Evolutionary conservation across 2,888 invertebrate species (phyloP), one percentile per base, ranked within the genome.

Genomic region (Sisyra nigra): DNA sequence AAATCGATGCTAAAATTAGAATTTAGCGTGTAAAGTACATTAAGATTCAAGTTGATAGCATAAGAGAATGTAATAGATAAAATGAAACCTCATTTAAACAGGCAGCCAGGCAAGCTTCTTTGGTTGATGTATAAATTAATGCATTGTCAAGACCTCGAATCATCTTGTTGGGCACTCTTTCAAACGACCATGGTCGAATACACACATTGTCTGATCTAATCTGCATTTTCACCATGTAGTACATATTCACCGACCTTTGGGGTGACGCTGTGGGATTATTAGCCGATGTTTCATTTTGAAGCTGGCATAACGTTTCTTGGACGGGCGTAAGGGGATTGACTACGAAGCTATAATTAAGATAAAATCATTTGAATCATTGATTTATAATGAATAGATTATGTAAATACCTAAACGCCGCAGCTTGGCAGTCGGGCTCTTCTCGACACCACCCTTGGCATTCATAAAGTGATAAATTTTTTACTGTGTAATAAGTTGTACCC

Each of bases 361-460:
- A 1, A 15, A 8, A 34, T 5, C 17, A 24, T 24, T 24, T 24
- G 24, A 5, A 24, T 5, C 5, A 24, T 24, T 5, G 7, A 7
- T 24, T 24, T 24, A 14, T 33, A 13, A 6, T 33, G 33, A 33
- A 6, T 18, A 18, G 19, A 18, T 18, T 39, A 18, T n/a, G 6
- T n/a, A 39, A 41, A 52, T 52, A 76, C 76, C 76, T 76, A 62
- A 92, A 93, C 3, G 88, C 83, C 4, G 89, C 91, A 2, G 92
- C 89, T 56, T 85, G 87, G 57, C 92, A 92, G 57, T 89, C 88
- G 0, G 82, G 77, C 55, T 92, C 91, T 58, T 92, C 89, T 40
- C 89, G 72, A 61, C 92, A 93, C 91, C 91, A 92, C 29, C 89
- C 89, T 60, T 92, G 89, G 61, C 92, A 93, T 63, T 92, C 91